Evolutionary conservation across 2,113 vertebrate genomes (phyloP).

Genomic region (Probosciger aterrimus): DNA sequence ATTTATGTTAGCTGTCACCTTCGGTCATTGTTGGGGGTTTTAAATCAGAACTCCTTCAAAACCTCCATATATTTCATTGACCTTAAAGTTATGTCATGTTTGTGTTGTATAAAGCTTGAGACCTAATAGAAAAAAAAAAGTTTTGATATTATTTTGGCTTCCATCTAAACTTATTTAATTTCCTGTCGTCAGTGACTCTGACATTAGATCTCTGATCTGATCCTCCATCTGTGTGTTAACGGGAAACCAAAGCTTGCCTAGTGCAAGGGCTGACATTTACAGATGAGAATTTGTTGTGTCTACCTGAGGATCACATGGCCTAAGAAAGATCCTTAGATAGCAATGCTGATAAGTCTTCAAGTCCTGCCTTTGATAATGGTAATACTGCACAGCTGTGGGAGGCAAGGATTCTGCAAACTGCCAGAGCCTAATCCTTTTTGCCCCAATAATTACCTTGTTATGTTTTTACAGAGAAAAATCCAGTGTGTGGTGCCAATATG

Average conservation of each 20-base stretch:
- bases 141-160: neutral
- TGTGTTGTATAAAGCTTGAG: neutral
- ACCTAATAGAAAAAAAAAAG: neutral
- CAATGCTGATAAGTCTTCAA: neutral
- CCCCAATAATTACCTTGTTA: neutral
- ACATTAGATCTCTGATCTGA: slow-evolving; percentile 16
- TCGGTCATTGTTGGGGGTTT: rapidly evolving
- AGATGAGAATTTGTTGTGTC: slow-evolving; percentile 30
- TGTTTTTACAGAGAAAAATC: neutral
- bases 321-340: neutral
- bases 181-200: neutral
- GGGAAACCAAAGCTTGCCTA: neutral
- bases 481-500: neutral
- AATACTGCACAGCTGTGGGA: neutral
- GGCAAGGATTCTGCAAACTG: neutral
- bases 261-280: neutral
- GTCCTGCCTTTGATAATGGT: neutral
- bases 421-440: neutral
- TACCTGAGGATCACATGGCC: neutral
- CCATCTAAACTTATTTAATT: neutral
- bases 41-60: neutral
- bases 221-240: neutral
- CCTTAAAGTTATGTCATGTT: neutral
- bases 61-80: neutral
- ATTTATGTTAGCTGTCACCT: neutral